Base-by-base conservation (phyloP, 2,888 invertebrate genomes). In the Cabera pusaria region DNA sequence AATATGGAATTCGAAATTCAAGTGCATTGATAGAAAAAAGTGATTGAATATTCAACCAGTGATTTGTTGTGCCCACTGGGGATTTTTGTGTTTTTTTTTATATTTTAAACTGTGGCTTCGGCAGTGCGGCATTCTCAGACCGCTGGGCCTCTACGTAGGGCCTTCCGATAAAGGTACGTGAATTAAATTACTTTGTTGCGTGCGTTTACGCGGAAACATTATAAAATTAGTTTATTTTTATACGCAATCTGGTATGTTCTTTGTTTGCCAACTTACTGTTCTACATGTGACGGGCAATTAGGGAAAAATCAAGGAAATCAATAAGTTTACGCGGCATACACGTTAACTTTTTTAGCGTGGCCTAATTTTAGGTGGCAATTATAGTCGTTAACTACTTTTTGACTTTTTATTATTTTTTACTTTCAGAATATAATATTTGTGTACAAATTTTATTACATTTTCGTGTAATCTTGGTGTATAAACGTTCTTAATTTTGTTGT, bases 151-250 rank as follows among this genome's bases (percentile, higher is more conserved):
- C 39, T 27, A 38, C 29, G 38, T 44, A 35, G 34, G 54, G 43
- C 56, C 56, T 53, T 38, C 52, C 27, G 44, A 64, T 59, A 66
- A 64, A 82, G 83, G 82, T 82, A 67, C 36, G 78, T 77, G 63
- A 69, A 78, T 77, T 72, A 71, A 72, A 79, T 79, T 75, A 73
- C 72, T 69, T 61, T 56, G 63, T 81, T 72, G 81, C 81, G 82
- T 83, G 81, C 52, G 55, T 48, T 42, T 29, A 48, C 58, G 55
- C 43, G 48, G 59, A 57, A 64, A 60, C 54, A 58, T 44, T 27
- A 32, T 28, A 19, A 9, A 36, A 39, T 59, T 71, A 65, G 60
- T 62, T 2, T n/a, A 58, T 61, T 66, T 62, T 8, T 55, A 54
- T 59, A 38, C 28, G 27, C 23, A 36, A 44, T 43, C 23, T 23